Base-by-base conservation (phyloP, 2,888 invertebrate genomes). In the Noctua comes region DNA sequence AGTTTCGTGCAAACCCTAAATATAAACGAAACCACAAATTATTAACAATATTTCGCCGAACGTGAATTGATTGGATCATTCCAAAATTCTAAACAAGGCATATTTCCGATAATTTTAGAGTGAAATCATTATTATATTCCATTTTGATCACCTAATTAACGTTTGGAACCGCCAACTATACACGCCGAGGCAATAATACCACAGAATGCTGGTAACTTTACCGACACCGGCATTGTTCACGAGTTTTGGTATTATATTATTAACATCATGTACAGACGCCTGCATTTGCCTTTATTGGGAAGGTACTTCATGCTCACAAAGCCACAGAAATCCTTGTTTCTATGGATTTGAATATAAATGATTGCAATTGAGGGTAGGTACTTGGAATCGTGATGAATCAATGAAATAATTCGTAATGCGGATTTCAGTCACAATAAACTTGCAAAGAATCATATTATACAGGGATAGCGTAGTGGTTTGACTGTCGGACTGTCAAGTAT, bases 101-200 rank as follows among this genome's bases (percentile, higher is more conserved):
- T 21, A 68, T 76, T 36, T n/a, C 57, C 57, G 24, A 66, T 76
- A 82, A 51, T 46, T 24, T 43, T 27, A 11, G 36, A 66, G 24
- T 24, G 27, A 59, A 82, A 68, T 59, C 18, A 51, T 36, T 59
- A 76, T 59, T 51, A 68, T 68, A 27, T 16, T 75, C 27, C 7
- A 79, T 62, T 68, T 51, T 43, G 76, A 73, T 24, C n/a, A 59
- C 76, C 36, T 68, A 76, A 76, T 82, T 59, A 82, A 36, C 43
- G 27, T 68, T 82, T 36, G 36, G 27, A 59, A 54, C 57, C 46
- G 16, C 31, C 43, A 46, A 46, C 51, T 48, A 51, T 51, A 76
- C 82, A 48, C 43, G 36, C 31, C 48, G 27, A 24, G 27, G 24
- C 24, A n/a, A n/a, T 82, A 59, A 31, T 68, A 76, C 79, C 64